Conservation (phyloP, 2,888 invertebrate genomes). For the Drosophila formosana region DNA sequence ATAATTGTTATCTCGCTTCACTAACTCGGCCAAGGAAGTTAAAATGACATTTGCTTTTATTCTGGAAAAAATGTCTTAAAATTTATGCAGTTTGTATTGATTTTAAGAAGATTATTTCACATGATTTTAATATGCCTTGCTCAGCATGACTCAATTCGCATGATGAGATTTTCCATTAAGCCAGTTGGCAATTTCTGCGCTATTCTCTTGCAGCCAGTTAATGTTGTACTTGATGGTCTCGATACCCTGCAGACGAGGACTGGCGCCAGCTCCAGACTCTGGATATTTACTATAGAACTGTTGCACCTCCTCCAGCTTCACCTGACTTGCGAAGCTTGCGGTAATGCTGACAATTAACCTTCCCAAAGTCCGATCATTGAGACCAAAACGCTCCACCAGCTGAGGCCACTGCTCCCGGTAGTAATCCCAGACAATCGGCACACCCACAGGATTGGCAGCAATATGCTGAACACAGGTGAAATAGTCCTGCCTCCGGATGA, state of each 20-base stretch:
- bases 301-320: slow-evolving; percentile 90
- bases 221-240: slow-evolving; percentile 92
- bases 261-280: slow-evolving; percentile 93
- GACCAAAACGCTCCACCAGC: slow-evolving; percentile 90
- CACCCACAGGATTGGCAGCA: slow-evolving; percentile 90
- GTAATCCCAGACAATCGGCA: slow-evolving; percentile 92
- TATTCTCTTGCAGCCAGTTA: slow-evolving; percentile 89
- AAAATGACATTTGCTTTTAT: too few species aligned
- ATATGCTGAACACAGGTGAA: slow-evolving; percentile 89
- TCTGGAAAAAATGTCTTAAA: too few species aligned
- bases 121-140: too few species aligned
- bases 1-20: too few species aligned
- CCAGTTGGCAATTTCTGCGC: slow-evolving; percentile 87
- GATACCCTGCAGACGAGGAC: slow-evolving; percentile 89
- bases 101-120: too few species aligned
- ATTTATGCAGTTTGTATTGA: too few species aligned
- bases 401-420: slow-evolving; percentile 91
- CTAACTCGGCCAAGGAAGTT: too few species aligned
- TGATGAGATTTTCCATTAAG: slow-evolving; percentile 79
- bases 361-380: slow-evolving; percentile 93
- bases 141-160: too few species aligned
- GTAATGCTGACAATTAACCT: slow-evolving; percentile 90
- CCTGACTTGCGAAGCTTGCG: slow-evolving; percentile 88
- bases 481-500: slow-evolving; percentile 93
- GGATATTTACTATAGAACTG: slow-evolving; percentile 91